These are phyloP conservation scores for Phortica okadai DNA, from an alignment of 2,888 invertebrate species.

Conservation along the genomic window DNA sequence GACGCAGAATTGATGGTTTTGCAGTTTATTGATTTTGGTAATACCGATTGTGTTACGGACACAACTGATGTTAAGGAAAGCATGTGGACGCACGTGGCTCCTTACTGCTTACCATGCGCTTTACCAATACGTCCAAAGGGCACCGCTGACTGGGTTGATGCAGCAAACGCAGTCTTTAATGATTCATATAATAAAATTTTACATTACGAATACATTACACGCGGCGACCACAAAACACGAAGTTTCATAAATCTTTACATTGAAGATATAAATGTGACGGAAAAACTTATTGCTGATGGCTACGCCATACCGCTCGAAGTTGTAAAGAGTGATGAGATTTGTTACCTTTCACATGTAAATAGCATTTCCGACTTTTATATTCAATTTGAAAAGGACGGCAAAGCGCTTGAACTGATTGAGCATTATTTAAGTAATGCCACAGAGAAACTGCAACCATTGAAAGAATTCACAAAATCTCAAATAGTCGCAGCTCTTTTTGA, in stretches of 20 bases:
- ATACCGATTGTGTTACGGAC: slow-evolving; percentile 85
- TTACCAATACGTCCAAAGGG: slow-evolving; percentile 82
- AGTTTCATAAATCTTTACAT: slow-evolving; percentile 82
- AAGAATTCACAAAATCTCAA: slow-evolving; percentile 75
- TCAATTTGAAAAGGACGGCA: slow-evolving; percentile 82
- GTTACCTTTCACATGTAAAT: slow-evolving; percentile 86
- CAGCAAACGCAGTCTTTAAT: slow-evolving; percentile 80
- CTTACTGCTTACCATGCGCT: slow-evolving; percentile 81
- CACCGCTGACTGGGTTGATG: slow-evolving; percentile 82
- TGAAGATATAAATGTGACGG: slow-evolving; percentile 80
- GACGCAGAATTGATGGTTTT: slow-evolving; percentile 87
- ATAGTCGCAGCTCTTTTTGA: slow-evolving; percentile 83
- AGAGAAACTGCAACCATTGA: slow-evolving; percentile 78
- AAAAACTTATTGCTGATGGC: slow-evolving; percentile 80
- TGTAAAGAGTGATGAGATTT: slow-evolving; percentile 79
- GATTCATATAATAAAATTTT: slow-evolving; percentile 72
- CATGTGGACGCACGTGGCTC: slow-evolving; percentile 77
- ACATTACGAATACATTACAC: slow-evolving; percentile 75
- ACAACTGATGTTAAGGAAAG: slow-evolving; percentile 79
- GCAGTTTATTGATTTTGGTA: slow-evolving; percentile 87
- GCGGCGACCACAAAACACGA: slow-evolving; percentile 60
- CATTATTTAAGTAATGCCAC: slow-evolving; percentile 78
- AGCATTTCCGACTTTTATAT: slow-evolving; percentile 88
- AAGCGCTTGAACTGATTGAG: slow-evolving; percentile 80
- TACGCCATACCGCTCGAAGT: slow-evolving; percentile 79